A percentile compares a stretch with the other conserved stretches of the same genome.
phyloP scores from a whole-genome alignment of 2,888 invertebrate species.

The Eupithecia pulchellata region DNA sequence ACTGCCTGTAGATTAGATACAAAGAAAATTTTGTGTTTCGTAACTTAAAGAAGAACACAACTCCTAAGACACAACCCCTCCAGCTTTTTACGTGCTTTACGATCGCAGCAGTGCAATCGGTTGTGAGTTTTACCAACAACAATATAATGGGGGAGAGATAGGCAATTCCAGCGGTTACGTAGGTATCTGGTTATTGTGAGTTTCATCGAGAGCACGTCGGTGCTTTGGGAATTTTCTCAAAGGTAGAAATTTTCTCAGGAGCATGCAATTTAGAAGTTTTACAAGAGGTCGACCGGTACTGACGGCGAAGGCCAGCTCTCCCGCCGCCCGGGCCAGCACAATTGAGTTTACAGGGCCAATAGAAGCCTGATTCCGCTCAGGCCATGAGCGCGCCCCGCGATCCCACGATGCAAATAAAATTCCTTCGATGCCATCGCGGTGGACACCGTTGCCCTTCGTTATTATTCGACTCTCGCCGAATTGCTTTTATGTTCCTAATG shows the following conservation, averaged over 20 bases:
- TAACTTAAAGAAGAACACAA: neutral
- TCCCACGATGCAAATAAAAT: slow-evolving; percentile 75
- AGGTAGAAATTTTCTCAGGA: slow-evolving; percentile 75
- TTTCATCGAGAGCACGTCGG: slow-evolving; percentile 70
- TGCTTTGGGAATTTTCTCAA: slow-evolving; percentile 75
- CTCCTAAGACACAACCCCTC: no score
- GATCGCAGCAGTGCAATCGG: neutral
- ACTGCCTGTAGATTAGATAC: neutral
- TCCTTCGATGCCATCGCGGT: slow-evolving; percentile 73
- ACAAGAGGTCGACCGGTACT: slow-evolving; percentile 59
- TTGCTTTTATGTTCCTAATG: slow-evolving; percentile 84
- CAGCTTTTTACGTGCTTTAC: neutral
- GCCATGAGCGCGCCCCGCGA: slow-evolving; percentile 66
- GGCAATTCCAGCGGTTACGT: slow-evolving; percentile 68
- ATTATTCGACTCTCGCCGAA: slow-evolving; percentile 83
- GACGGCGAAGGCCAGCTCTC: slow-evolving; percentile 42
- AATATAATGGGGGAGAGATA: slow-evolving; percentile 65
- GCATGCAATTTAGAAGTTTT: slow-evolving; percentile 77
- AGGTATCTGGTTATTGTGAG: slow-evolving; percentile 70
- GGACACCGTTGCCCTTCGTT: slow-evolving; percentile 82
- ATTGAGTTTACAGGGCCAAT: slow-evolving; percentile 81
- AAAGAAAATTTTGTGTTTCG: neutral
- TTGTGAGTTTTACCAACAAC: slow-evolving; percentile 27
- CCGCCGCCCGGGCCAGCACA: slow-evolving; percentile 61
- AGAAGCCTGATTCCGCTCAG: slow-evolving; percentile 62